Conservation (phyloP, 92 coral and sea anemone species). For the Palythoa grandiflora region DNA sequence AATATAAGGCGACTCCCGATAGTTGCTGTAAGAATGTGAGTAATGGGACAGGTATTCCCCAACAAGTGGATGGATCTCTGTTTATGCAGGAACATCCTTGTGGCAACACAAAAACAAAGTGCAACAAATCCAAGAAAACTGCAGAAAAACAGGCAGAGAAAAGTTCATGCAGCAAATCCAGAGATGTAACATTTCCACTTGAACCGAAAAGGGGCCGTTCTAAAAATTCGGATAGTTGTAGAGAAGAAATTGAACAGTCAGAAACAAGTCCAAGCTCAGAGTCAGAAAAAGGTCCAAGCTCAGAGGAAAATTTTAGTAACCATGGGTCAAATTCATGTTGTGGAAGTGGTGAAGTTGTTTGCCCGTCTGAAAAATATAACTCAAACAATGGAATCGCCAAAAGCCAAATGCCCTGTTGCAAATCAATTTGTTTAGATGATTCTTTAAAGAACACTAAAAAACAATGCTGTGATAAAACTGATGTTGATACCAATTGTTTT, state of each 20-base stretch:
- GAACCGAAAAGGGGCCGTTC: not conserved
- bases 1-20: too few relatives aligned
- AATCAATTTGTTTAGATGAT: not conserved
- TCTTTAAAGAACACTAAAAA: not conserved
- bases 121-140: conserved; percentile 9
- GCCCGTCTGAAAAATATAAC: not conserved
- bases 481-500: not conserved
- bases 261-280: not conserved
- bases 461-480: not conserved
- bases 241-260: not conserved
- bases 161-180: not conserved
- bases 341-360: not conserved
- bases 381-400: not conserved
- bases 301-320: not conserved
- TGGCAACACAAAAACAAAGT: not conserved
- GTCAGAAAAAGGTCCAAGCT: not conserved
- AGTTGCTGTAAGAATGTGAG: not conserved
- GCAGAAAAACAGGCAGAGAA: not conserved
- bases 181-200: not conserved
- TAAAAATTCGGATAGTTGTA: not conserved
- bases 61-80: not conserved
- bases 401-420: conserved; percentile 5
- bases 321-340: not conserved
- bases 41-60: not conserved
- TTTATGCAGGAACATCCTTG: not conserved